Evolutionary conservation across 2,797 vertebrate genomes (phyloP), one percentile per base, ranked within the genome.

Genomic region (Oophaga sylvatica): DNA sequence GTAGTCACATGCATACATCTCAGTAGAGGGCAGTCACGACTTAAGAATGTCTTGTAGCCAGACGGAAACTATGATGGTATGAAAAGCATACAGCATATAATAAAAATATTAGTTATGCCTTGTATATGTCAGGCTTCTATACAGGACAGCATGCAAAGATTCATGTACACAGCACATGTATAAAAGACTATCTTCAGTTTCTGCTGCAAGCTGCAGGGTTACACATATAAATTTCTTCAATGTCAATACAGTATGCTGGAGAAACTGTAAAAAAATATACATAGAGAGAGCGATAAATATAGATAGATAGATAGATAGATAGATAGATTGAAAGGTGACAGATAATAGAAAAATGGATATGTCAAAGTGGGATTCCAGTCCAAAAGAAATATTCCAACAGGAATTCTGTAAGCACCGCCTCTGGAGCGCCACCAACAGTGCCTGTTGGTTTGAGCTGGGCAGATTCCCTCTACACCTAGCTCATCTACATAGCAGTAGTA

Each of bases 1-100:
- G 93, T 95, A 96, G 94, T 94, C 79, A 90, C 89, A 91, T 88
- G 92, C 80, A 92, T 91, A 92, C 90, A 92, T 95, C 95, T 97
- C 97, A 90, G 97, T 93, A 97, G 97, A 97, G 96, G 96, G 97
- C 96, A 96, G 95, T 95, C 95, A 95, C 91, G 91, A 85, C 95
- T 95, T 94, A 96, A 91, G 91, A 96, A 97, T 95, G 94, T 90
- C 94, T 94, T 91, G 94, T 95, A 94, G 90, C 94, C 92, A 90
- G 57, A 45, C 63, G 91, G 92, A 59, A 53, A 75, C 31, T 77
- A 11, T 62, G 5, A 71, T 79, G 73, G 53, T 78, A 31, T 62
- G 45, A 86, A 29, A 48, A 71, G 11, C 86, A 81, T 59, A 20
- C 31, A 41, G 17, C 16, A 6, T 5, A 89, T 86, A 68, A 78